Evolutionary conservation across 2,888 invertebrate species (phyloP).

Genomic region (Bimastos eiseni): DNA sequence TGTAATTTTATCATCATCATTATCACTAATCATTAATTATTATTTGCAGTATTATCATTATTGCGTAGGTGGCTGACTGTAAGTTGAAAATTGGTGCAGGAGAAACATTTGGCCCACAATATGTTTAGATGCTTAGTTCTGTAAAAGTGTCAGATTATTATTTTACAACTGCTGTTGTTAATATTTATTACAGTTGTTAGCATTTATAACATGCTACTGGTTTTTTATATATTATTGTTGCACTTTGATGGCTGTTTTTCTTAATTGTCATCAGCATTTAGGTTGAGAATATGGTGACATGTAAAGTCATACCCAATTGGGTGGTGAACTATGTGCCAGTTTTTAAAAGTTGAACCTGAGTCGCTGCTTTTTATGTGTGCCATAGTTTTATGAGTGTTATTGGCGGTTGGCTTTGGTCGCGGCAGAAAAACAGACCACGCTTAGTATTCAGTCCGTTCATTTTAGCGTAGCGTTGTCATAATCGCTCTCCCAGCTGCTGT

Average conservation of each 20-base stretch:
- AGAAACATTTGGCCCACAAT: background rate
- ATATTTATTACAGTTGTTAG: background rate
- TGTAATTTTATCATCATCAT: background rate
- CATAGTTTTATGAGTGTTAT: background rate
- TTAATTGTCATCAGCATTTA: background rate
- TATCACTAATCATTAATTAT: background rate
- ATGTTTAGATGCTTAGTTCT: no score
- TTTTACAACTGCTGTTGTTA: background rate
- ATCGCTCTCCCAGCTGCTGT: background rate
- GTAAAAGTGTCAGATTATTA: background rate
- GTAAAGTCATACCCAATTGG: background rate
- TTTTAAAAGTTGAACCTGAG: background rate
- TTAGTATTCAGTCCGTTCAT: background rate
- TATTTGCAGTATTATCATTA: background rate
- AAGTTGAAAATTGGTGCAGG: background rate
- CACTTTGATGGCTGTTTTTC: background rate
- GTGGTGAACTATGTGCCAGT: background rate
- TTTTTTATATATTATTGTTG: background rate
- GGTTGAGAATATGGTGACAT: background rate
- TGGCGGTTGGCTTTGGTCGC: background rate
- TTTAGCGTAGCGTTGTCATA: background rate
- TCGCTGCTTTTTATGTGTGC: background rate
- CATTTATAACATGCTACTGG: background rate
- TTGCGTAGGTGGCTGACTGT: background rate
- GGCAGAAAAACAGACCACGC: background rate